phyloP scores from a whole-genome alignment of 2,113 vertebrate species.

The Mandrillus leucophaeus region DNA sequence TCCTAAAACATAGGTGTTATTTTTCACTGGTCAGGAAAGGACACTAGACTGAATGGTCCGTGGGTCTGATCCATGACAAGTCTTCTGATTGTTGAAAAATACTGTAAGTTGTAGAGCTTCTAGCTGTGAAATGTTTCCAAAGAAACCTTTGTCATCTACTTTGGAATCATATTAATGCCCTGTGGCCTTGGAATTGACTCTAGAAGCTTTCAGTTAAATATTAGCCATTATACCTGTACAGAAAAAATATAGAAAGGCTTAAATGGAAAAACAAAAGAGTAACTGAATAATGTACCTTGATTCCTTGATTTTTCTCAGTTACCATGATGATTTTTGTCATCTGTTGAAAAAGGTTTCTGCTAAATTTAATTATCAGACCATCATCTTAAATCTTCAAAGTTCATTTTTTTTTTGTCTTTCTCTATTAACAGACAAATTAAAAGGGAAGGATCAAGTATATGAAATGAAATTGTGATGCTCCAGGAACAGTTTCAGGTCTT shows the following conservation, averaged over 20 bases:
- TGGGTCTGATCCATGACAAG: background rate
- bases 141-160: background rate
- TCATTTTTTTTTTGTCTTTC: background rate
- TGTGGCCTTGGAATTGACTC: background rate
- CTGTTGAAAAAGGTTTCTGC: background rate
- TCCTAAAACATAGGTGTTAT: background rate
- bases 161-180: background rate
- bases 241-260: background rate
- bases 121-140: background rate
- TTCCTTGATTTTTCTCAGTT: constrained; percentile 7
- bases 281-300: background rate
- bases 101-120: background rate
- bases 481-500: background rate
- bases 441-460: background rate
- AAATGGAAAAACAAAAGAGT: background rate
- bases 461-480: background rate
- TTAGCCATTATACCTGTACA: background rate
- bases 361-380: background rate
- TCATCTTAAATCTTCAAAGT: background rate
- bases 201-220: background rate
- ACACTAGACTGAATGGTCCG: background rate
- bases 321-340: background rate
- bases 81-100: constrained; percentile 6
- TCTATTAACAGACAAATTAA: background rate
- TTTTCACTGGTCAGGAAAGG: background rate